Evolutionary conservation across 92 coral and sea anemone genomes (phyloP).

Genomic region (Metridium senile): DNA sequence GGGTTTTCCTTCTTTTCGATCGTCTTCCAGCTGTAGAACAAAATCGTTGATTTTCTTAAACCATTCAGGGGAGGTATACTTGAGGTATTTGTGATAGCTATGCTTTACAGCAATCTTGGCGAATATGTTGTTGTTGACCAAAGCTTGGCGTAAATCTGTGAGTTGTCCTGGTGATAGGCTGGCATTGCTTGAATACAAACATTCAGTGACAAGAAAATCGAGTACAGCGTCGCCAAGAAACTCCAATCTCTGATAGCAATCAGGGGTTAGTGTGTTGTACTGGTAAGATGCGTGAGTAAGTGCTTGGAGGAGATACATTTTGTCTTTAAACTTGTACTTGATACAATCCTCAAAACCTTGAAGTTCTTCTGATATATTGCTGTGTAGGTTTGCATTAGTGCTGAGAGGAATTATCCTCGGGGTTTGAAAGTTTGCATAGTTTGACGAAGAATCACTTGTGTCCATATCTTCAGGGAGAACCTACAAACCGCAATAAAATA

Average conservation of each 20-base stretch:
- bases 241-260: constrained; percentile 91
- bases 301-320: constrained; percentile 79
- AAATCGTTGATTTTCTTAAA: constrained; percentile 79
- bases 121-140: constrained; percentile 95
- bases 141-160: constrained; percentile 92
- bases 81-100: constrained; percentile 71
- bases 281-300: constrained; percentile 89
- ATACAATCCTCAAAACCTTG: constrained; percentile 66
- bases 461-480: not conserved
- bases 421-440: not conserved
- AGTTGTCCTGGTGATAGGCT: constrained; percentile 80
- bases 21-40: constrained; percentile 56
- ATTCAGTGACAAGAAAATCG: constrained; percentile 93
- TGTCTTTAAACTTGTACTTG: constrained; percentile 62
- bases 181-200: constrained; percentile 72
- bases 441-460: not conserved
- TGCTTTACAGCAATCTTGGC: constrained; percentile 85
- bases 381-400: not conserved
- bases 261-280: constrained; percentile 63
- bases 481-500: not conserved
- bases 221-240: constrained; percentile 95
- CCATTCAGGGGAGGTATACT: constrained; percentile 85
- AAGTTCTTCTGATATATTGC: constrained; percentile 48
- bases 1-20: constrained; percentile 33
- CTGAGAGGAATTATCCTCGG: not conserved